Conservation (phyloP, 2,797 vertebrate species). For the Protonibea diacanthus region DNA sequence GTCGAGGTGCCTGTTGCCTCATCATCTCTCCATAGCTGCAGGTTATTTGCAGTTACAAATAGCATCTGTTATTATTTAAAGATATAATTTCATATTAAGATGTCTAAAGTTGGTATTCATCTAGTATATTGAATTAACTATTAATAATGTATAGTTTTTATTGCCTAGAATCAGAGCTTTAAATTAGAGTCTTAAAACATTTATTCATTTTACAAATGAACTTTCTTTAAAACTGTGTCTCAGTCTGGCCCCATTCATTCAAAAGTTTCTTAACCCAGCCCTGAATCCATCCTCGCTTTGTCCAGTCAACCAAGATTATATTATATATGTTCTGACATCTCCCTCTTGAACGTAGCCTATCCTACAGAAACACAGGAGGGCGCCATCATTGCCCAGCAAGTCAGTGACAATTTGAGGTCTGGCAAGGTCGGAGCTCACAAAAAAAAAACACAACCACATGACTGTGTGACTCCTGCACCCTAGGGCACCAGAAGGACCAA, state of each 20-base stretch:
- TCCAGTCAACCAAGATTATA: neutral
- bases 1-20: neutral
- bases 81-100: neutral
- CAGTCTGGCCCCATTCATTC: neutral
- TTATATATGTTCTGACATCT: conserved; percentile 4
- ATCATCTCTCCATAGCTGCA: neutral
- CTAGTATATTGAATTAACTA: neutral
- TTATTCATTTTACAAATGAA: neutral
- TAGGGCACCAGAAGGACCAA: conserved; percentile 45
- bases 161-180: neutral
- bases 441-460: conserved; percentile 24
- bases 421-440: conserved; percentile 62
- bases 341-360: conserved; percentile 1
- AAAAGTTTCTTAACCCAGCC: neutral
- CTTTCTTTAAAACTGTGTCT: neutral
- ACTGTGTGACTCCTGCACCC: conserved; percentile 65
- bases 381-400: conserved; percentile 45
- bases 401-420: conserved; percentile 45
- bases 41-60: neutral
- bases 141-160: neutral
- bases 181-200: neutral
- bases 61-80: neutral
- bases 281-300: neutral
- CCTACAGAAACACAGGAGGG: conserved; percentile 50
- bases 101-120: neutral